These are phyloP conservation scores for Natrix natrix DNA, from an alignment of 2,797 vertebrate genomes.

Conservation along the genomic window DNA sequence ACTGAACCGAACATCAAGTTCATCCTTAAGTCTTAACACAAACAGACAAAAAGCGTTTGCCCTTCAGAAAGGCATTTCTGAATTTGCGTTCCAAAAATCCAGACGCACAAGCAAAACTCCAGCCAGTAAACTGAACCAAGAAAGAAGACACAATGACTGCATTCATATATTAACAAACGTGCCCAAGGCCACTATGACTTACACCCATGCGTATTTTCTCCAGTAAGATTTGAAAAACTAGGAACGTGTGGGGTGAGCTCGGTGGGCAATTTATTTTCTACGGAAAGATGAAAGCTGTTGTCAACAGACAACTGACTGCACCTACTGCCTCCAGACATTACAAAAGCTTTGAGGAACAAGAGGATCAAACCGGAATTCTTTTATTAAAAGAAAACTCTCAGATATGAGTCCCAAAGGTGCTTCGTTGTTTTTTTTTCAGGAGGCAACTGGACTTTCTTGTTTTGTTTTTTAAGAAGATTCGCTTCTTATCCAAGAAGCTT, in stretches of 20 bases:
- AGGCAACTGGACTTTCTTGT: no score
- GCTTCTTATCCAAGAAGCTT: no score
- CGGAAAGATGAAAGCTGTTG: not conserved
- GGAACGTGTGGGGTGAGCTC: not conserved
- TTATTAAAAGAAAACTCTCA: not conserved
- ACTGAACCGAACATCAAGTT: not conserved
- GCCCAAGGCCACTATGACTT: no score
- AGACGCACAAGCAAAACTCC: not conserved
- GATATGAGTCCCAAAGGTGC: no score
- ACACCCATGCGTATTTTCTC: no score
- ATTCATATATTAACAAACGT: not conserved
- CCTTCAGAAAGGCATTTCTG: not conserved
- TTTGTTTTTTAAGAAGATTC: no score
- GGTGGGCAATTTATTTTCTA: not conserved
- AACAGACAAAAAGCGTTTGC: not conserved
- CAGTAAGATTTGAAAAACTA: not conserved
- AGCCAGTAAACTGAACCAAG: not conserved
- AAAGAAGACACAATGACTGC: not conserved
- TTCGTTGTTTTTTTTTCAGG: no score
- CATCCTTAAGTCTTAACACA: not conserved
- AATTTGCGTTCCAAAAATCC: not conserved
- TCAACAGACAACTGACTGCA: not conserved
- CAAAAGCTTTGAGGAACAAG: not conserved
- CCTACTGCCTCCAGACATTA: not conserved
- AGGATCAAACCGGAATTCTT: not conserved